Conservation (phyloP, 2,888 invertebrate genomes). For the Caradrina clavipalpis region DNA sequence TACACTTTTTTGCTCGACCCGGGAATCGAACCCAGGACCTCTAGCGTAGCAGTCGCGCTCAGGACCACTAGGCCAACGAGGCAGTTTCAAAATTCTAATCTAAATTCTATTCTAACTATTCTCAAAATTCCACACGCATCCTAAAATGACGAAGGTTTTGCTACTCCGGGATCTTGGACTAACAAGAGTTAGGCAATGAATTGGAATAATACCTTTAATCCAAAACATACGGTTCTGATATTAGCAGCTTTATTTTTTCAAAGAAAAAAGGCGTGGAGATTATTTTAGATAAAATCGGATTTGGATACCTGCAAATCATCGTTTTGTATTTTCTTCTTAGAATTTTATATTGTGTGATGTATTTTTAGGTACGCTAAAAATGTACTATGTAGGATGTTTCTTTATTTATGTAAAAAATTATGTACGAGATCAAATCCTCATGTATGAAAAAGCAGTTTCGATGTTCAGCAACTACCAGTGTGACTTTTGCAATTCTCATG, state of each 20-base stretch:
- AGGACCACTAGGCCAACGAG: no score
- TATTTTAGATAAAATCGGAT: conserved; percentile 7
- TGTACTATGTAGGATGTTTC: no score
- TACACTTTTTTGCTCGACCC: no score
- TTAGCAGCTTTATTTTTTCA: conserved; percentile 27
- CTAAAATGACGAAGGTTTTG: neutral
- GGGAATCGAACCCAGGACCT: no score
- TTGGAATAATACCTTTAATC: conserved; percentile 38
- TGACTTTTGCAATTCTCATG: no score
- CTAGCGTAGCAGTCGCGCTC: no score
- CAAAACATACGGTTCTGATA: conserved; percentile 21
- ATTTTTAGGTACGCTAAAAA: neutral
- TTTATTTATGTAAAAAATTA: no score
- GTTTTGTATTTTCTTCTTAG: neutral
- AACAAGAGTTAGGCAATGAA: conserved; percentile 28
- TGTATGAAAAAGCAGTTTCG: no score
- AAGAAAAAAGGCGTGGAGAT: conserved; percentile 12
- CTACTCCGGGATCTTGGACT: neutral
- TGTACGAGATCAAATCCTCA: no score
- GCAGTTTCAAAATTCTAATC: no score
- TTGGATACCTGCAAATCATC: neutral
- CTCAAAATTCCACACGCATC: neutral
- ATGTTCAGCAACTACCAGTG: no score
- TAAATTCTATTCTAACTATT: no score
- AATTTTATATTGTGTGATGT: neutral